Conservation (phyloP, 2,113 vertebrate species). For the Hyperoodon ampullatus region DNA sequence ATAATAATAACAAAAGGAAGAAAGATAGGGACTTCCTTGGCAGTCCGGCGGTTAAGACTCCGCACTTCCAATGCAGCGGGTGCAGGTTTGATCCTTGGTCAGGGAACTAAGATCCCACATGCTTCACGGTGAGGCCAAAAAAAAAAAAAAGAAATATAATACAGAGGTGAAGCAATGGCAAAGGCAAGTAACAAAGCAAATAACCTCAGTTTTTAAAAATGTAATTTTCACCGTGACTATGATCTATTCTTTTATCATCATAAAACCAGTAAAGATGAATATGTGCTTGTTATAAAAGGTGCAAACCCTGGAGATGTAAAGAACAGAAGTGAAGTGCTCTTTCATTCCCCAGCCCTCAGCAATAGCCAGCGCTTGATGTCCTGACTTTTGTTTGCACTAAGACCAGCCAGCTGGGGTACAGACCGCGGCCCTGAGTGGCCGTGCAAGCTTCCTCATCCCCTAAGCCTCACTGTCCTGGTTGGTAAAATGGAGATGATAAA, state of each 20-base stretch:
- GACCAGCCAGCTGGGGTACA: not conserved
- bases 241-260: not conserved
- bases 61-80: not conserved
- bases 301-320: not conserved
- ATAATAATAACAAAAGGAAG: not conserved
- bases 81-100: not conserved
- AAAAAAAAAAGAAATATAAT: not conserved
- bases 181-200: not conserved
- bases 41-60: not conserved
- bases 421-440: not conserved
- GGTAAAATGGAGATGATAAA: not conserved
- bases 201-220: not conserved
- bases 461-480: not conserved
- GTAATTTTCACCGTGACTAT: not conserved
- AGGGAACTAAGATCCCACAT: not conserved
- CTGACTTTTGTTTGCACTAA: not conserved
- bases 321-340: not conserved
- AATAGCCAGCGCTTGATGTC: fast-evolving
- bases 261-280: not conserved
- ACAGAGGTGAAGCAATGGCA: not conserved
- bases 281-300: not conserved
- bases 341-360: not conserved
- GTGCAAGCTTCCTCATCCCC: fast-evolving
- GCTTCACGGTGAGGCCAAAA: not conserved
- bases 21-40: not conserved